phyloP scores from a whole-genome alignment of 1,140 invertebrate genomes.

The Heliconius nattereri region DNA sequence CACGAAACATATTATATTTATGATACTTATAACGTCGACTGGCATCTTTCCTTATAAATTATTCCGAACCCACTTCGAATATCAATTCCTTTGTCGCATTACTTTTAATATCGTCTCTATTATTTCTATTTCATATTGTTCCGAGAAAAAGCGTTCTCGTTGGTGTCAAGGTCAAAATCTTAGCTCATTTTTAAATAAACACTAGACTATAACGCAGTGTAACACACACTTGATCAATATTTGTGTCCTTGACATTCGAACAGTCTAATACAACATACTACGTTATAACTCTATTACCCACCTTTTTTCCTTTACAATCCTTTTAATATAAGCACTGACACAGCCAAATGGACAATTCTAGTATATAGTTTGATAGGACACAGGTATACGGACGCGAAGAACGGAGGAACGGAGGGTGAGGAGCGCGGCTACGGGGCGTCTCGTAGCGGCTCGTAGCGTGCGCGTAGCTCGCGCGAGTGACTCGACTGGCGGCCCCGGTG shows the following conservation, averaged over 20 bases:
- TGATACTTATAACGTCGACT: constrained; percentile 56
- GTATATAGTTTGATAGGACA: constrained; percentile 43
- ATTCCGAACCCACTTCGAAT: constrained; percentile 58
- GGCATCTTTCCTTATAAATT: constrained; percentile 67
- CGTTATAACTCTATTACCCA: constrained; percentile 64
- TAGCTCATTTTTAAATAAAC: constrained; percentile 31
- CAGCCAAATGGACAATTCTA: constrained; percentile 48
- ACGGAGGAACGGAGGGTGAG: constrained; percentile 27
- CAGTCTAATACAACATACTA: constrained; percentile 49
- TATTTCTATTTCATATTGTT: constrained; percentile 10
- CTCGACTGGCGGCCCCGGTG: constrained; percentile 62
- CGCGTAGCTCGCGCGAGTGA: constrained; percentile 66
- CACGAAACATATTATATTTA: constrained; percentile 52
- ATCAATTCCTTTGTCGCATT: constrained; percentile 56
- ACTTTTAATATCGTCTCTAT: constrained; percentile 40
- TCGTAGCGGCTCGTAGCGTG: constrained; percentile 61
- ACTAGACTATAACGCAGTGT: constrained; percentile 36
- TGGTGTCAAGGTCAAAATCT: constrained; percentile 46
- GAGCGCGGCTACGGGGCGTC: constrained; percentile 49
- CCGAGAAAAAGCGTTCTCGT: background rate
- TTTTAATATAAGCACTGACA: constrained; percentile 48
- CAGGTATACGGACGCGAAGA: constrained; percentile 37
- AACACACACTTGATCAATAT: constrained; percentile 70
- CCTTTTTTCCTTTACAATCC: constrained; percentile 47
- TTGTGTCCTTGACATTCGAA: constrained; percentile 76